Percentiles rank a stretch among this genome's conserved stretches.
These are phyloP conservation scores for Drosophila orosa DNA, from an alignment of 1,140 invertebrate genomes.

Conservation along the genomic window DNA sequence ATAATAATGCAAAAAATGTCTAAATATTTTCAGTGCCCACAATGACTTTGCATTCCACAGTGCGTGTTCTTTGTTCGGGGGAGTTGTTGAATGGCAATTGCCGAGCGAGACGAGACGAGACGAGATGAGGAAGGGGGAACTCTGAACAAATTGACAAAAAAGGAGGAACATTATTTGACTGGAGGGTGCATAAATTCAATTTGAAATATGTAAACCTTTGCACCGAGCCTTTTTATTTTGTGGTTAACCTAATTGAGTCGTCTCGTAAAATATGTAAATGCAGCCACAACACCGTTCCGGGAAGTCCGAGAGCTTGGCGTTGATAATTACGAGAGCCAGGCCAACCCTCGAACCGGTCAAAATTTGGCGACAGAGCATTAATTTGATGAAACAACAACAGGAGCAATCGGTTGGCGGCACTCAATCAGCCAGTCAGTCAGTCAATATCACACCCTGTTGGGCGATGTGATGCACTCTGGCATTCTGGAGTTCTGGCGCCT, in stretches of 20 bases:
- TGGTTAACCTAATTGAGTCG: slow-evolving; percentile 84
- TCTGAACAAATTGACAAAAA: slow-evolving; percentile 48
- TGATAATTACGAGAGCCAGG: slow-evolving; percentile 34
- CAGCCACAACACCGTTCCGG: slow-evolving; percentile 24
- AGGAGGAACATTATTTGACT: slow-evolving; percentile 56
- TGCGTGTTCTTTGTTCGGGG: slow-evolving; percentile 39
- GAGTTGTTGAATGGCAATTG: slow-evolving; percentile 42
- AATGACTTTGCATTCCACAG: slow-evolving; percentile 46
- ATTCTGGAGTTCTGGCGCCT: slow-evolving; percentile 14
- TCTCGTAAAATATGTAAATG: slow-evolving; percentile 80
- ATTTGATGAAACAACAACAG: slow-evolving; percentile 76
- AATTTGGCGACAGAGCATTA: slow-evolving; percentile 50
- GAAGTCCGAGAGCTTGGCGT: slow-evolving; percentile 22
- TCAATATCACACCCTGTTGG: slow-evolving; percentile 7
- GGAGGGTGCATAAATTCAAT: slow-evolving; percentile 83
- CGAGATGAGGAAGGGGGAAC: slow-evolving; percentile 15
- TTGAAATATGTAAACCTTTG: slow-evolving; percentile 79
- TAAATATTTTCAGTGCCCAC: slow-evolving; percentile 37
- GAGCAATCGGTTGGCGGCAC: slow-evolving; percentile 7
- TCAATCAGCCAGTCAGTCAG: slow-evolving; percentile 22
- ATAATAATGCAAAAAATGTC: slow-evolving; percentile 25
- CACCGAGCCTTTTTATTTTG: slow-evolving; percentile 66
- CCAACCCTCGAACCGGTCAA: slow-evolving; percentile 17
- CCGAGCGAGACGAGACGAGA: slow-evolving; percentile 19
- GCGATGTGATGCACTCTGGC: not conserved